Conservation (phyloP, 1,140 invertebrate genomes). For the Atopsyche davidsoni region DNA sequence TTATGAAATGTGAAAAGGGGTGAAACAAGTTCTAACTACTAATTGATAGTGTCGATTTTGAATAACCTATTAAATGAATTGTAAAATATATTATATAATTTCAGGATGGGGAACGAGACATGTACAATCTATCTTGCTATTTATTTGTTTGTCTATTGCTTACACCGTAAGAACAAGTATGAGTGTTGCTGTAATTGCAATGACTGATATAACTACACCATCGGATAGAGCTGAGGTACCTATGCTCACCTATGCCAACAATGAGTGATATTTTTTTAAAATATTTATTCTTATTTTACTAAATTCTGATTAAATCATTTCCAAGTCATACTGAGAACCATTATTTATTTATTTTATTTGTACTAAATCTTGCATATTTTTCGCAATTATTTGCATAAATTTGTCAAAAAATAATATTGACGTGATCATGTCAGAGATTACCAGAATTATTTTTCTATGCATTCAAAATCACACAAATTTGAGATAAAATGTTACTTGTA, state of each 20-base stretch:
- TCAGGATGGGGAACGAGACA: slow-evolving; percentile 16
- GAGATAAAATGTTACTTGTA: too few relatives aligned
- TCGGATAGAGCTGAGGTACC: slow-evolving; percentile 24
- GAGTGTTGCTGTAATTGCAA: slow-evolving; percentile 46
- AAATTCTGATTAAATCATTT: slow-evolving; percentile 9
- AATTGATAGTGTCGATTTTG: too few relatives aligned
- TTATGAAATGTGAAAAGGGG: too few relatives aligned
- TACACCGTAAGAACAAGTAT: slow-evolving; percentile 41
- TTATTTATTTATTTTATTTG: neutral
- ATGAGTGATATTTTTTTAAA: slow-evolving; percentile 6
- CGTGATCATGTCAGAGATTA: too few relatives aligned
- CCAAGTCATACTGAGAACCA: slow-evolving; percentile 12
- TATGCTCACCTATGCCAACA: neutral
- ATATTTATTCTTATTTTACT: slow-evolving; percentile 10
- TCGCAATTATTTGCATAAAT: too few relatives aligned
- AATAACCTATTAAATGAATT: neutral
- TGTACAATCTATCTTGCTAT: slow-evolving; percentile 17
- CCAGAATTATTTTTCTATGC: too few relatives aligned
- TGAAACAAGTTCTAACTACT: too few relatives aligned
- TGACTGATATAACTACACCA: slow-evolving; percentile 39
- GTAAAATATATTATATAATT: neutral
- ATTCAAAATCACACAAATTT: too few relatives aligned
- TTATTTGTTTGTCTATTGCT: slow-evolving; percentile 12
- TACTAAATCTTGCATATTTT: neutral
- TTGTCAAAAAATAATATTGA: too few relatives aligned